phyloP scores from a whole-genome alignment of 2,113 vertebrate genomes.

The Redunca redunca region DNA sequence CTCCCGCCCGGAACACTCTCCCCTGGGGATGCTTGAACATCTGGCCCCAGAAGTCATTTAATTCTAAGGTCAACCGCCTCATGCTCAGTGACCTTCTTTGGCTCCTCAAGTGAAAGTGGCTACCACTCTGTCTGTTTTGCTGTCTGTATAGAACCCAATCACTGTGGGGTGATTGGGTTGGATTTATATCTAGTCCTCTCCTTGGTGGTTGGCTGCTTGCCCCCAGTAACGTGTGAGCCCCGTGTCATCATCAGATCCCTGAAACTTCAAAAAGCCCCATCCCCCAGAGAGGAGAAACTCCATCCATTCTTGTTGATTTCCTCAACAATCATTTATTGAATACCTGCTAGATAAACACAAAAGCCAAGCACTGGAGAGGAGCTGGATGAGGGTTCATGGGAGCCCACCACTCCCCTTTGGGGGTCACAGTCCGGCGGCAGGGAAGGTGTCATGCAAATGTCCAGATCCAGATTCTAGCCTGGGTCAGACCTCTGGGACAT shows the following conservation, averaged over 20 bases:
- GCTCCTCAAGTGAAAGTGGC: neutral
- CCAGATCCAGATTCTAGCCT: neutral
- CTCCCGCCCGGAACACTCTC: neutral
- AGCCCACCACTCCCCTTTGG: neutral
- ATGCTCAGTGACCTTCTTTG: neutral
- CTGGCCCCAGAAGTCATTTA: neutral
- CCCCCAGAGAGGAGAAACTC: neutral
- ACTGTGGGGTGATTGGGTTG: no score
- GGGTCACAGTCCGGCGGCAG: neutral
- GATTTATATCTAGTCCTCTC: neutral
- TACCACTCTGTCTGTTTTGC: neutral
- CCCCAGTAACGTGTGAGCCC: neutral
- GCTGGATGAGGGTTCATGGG: neutral
- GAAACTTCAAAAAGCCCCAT: neutral
- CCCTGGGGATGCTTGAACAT: neutral
- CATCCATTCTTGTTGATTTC: neutral
- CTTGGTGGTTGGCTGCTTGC: neutral
- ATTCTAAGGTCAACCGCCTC: neutral
- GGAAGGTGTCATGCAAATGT: neutral
- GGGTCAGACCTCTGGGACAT: neutral
- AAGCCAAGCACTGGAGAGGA: neutral
- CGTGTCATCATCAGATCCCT: neutral
- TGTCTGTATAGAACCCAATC: neutral
- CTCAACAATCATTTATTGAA: neutral
- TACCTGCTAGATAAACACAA: neutral